phyloP scores from a whole-genome alignment of 2,888 invertebrate species.

The Smittia aterrima region DNA sequence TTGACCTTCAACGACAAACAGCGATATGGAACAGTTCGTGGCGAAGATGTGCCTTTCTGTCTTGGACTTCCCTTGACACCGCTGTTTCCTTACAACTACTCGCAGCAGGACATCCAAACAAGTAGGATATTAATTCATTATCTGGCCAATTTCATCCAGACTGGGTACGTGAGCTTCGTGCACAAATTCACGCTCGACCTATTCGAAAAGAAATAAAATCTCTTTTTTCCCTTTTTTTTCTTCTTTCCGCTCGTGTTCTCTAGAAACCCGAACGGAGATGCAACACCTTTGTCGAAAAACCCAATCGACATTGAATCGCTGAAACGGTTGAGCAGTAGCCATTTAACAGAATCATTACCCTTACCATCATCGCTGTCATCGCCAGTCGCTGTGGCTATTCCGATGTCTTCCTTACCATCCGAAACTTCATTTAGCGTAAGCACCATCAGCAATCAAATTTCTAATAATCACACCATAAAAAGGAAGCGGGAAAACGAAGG shows the following conservation, averaged over 20 bases:
- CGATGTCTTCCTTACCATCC: conserved; percentile 27
- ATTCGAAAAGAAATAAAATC: too few relatives aligned
- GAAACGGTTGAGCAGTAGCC: conserved; percentile 44
- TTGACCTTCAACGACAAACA: conserved; percentile 47
- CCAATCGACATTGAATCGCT: conserved; percentile 22
- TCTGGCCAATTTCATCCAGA: conserved; percentile 81
- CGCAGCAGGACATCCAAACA: conserved; percentile 71
- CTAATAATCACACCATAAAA: conserved; percentile 4
- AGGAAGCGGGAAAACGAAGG: background rate
- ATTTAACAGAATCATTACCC: conserved; percentile 44
- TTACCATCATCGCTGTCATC: conserved; percentile 42
- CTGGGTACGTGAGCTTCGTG: conserved; percentile 65
- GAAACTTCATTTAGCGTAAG: conserved; percentile 11
- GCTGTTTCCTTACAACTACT: conserved; percentile 74
- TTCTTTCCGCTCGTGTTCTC: background rate
- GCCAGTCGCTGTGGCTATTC: conserved; percentile 39
- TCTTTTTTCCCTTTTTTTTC: conserved; percentile 22
- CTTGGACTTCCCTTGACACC: conserved; percentile 73
- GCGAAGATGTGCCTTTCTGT: conserved; percentile 83
- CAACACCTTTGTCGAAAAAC: conserved; percentile 44
- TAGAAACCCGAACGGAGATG: conserved; percentile 44
- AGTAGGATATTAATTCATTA: conserved; percentile 78
- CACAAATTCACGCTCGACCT: background rate
- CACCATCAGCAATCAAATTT: background rate
- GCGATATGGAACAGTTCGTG: conserved; percentile 78